Evolutionary conservation across 2,113 vertebrate genomes (phyloP).

Genomic region (Rynchops niger): DNA sequence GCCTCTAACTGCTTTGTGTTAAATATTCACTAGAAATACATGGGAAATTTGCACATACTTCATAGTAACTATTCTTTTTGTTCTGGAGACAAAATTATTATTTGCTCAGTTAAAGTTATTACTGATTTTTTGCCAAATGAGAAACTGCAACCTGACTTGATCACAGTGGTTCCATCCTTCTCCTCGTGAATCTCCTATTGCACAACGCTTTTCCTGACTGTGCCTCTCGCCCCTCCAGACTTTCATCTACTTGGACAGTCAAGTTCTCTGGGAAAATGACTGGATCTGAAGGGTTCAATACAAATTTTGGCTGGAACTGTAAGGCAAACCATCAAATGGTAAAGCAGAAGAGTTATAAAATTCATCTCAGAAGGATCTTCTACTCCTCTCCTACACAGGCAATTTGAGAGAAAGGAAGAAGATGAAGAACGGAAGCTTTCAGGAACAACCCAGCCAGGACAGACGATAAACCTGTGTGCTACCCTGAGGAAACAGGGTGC

Average conservation of each 20-base stretch:
- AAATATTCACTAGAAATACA: conserved; percentile 21
- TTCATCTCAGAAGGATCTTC: not conserved
- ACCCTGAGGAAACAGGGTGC: not conserved
- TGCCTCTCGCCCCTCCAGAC: not conserved
- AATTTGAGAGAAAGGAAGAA: not conserved
- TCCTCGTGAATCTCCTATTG: not conserved
- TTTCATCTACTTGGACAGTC: not conserved
- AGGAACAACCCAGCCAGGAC: not conserved
- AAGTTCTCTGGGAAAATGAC: not conserved
- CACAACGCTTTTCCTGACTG: not conserved
- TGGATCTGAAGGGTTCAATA: not conserved
- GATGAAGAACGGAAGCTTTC: not conserved
- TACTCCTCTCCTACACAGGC: not conserved
- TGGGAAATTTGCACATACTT: not conserved
- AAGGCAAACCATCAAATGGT: not conserved
- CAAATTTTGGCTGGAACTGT: not conserved
- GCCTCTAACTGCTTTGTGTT: conserved; percentile 1
- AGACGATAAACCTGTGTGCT: not conserved
- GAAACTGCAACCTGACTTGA: not conserved
- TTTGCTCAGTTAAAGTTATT: not conserved
- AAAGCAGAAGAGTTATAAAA: not conserved
- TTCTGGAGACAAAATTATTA: not conserved
- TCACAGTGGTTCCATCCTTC: not conserved
- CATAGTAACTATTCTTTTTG: not conserved
- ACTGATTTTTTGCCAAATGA: not conserved